Evolutionary conservation across 2,113 vertebrate species (phyloP).

Genomic region (Spea bombifrons): DNA sequence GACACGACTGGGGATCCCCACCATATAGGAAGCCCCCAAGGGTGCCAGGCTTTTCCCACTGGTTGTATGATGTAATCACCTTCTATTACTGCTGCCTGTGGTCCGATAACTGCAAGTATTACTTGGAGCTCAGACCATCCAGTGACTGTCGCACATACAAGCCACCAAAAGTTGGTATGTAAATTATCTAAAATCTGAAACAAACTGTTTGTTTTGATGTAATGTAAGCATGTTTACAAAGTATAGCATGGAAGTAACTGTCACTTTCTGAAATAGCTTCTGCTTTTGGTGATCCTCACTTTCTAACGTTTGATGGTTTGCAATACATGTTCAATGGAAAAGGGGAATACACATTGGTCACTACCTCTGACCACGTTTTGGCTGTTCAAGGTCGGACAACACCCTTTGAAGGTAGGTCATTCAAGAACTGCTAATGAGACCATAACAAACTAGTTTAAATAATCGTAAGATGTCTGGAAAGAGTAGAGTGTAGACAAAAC

Average conservation of each 20-base stretch:
- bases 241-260: background rate
- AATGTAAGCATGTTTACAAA: background rate
- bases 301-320: conserved; percentile 79
- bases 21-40: conserved; percentile 78
- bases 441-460: too few species aligned
- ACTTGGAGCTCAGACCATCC: conserved; percentile 79
- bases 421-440: background rate
- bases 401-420: conserved; percentile 39
- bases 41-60: conserved; percentile 84
- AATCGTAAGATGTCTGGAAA: too few species aligned
- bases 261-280: conserved; percentile 67
- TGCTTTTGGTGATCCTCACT: conserved; percentile 92
- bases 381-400: conserved; percentile 75
- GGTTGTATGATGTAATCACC: conserved; percentile 91
- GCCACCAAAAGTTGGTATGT: conserved; percentile 73
- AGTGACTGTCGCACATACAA: conserved; percentile 82
- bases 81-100: conserved; percentile 97
- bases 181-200: rapidly evolving
- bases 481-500: too few species aligned
- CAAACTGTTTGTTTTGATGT: background rate
- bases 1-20: conserved; percentile 87
- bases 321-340: conserved; percentile 86
- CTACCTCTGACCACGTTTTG: conserved; percentile 55
- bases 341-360: conserved; percentile 76
- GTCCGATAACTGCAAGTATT: conserved; percentile 81